phyloP scores from a whole-genome alignment of 2,797 vertebrate species.

The Peromyscus melanophrys region DNA sequence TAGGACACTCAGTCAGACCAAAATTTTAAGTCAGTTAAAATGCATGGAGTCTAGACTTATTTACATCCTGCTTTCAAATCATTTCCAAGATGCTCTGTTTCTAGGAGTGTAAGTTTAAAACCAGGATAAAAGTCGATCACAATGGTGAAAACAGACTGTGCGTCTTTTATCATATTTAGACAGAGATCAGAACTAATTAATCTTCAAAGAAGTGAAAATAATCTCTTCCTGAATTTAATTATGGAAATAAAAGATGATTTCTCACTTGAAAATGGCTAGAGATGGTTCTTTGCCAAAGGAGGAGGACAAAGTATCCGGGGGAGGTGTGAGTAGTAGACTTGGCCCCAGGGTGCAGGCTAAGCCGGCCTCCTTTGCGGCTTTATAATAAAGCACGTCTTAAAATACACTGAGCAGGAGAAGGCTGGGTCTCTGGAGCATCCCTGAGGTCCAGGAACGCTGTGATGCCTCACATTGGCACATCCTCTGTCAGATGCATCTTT shows the following conservation, averaged over 20 bases:
- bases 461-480: slow-evolving; percentile 84
- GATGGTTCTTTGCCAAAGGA: not conserved
- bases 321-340: not conserved
- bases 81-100: not conserved
- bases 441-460: slow-evolving; percentile 81
- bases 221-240: slow-evolving; percentile 54
- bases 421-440: slow-evolving; percentile 68
- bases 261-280: slow-evolving; percentile 39
- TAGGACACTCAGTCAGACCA: not conserved
- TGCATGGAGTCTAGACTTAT: not conserved
- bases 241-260: slow-evolving; percentile 56
- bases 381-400: not conserved
- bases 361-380: not conserved
- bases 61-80: slow-evolving; percentile 9
- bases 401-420: slow-evolving; percentile 81
- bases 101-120: not conserved
- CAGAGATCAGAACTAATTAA: slow-evolving; percentile 35
- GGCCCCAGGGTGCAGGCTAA: not conserved
- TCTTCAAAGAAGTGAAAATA: slow-evolving; percentile 65
- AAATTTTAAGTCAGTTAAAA: not conserved
- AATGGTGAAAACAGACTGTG: not conserved
- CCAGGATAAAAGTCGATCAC: not conserved
- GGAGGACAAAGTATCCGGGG: not conserved
- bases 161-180: slow-evolving; percentile 33
- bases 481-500: slow-evolving; percentile 78